phyloP scores from a whole-genome alignment of 2,888 invertebrate genomes.

The Chymomyza fuscimana region DNA sequence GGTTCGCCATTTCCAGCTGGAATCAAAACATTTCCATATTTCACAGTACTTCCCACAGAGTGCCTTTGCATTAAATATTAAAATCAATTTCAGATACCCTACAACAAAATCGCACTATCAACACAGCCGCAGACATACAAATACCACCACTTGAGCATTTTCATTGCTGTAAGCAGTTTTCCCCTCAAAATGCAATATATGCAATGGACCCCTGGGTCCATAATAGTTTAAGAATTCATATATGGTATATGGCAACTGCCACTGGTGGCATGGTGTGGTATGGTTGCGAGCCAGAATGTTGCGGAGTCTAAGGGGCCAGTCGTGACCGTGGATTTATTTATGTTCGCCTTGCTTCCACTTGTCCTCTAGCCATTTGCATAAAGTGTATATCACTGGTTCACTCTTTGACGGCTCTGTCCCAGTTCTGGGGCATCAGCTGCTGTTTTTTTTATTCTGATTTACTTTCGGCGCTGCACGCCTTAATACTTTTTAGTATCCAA shows the following conservation, averaged over 20 bases:
- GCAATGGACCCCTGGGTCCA: constrained; percentile 31
- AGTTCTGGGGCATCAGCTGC: too few species aligned
- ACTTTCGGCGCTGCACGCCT: too few species aligned
- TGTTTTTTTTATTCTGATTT: too few species aligned
- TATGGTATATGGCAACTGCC: background rate
- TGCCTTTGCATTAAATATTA: constrained; percentile 51
- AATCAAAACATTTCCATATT: background rate
- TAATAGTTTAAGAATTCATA: constrained; percentile 29
- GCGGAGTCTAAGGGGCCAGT: too few species aligned
- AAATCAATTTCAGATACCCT: constrained; percentile 60
- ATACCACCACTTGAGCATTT: background rate
- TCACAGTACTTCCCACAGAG: background rate
- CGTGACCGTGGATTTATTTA: too few species aligned
- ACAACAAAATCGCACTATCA: constrained; percentile 24
- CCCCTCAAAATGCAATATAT: background rate
- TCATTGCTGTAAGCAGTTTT: background rate
- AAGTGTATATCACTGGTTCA: too few species aligned
- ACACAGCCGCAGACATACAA: constrained; percentile 10
- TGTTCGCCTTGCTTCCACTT: too few species aligned
- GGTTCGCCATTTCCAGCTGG: background rate
- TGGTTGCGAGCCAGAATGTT: too few species aligned
- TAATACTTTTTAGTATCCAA: too few species aligned
- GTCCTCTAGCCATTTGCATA: too few species aligned
- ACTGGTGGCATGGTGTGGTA: background rate
- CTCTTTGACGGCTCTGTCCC: too few species aligned